phyloP scores from a whole-genome alignment of 2,888 invertebrate genomes.

The Seladonia tumulorum region DNA sequence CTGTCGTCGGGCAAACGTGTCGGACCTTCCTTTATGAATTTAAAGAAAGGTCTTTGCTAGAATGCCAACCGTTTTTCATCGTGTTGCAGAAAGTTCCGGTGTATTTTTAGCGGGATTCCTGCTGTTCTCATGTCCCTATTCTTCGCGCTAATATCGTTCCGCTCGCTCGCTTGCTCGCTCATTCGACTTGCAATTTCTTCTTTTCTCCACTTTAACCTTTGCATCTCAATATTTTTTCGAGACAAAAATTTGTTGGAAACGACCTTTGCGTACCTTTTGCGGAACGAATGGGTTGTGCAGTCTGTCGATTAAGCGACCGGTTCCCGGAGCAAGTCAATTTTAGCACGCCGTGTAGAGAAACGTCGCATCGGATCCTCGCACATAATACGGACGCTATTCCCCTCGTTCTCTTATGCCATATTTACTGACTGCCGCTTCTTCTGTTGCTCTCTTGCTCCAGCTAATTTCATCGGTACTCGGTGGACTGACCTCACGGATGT shows the following conservation, averaged over 20 bases:
- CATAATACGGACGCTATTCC: conserved; percentile 14
- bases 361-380: background rate
- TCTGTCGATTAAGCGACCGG: background rate
- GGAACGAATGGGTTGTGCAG: background rate
- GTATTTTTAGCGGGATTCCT: conserved; percentile 33
- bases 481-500: conserved; percentile 61
- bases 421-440: conserved; percentile 44
- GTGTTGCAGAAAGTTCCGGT: background rate
- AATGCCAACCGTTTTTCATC: conserved; percentile 22
- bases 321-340: conserved; percentile 29
- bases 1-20: conserved; percentile 68
- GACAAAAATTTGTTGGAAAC: background rate
- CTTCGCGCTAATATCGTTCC: background rate
- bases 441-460: conserved; percentile 60
- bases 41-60: conserved; percentile 48
- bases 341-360: conserved; percentile 28
- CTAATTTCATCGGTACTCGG: conserved; percentile 65
- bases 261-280: background rate
- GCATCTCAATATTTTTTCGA: background rate
- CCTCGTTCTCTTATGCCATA: conserved; percentile 52
- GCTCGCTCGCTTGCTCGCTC: background rate
- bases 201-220: background rate
- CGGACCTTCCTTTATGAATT: conserved; percentile 39
- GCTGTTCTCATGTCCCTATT: background rate
- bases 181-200: background rate